Conservation (phyloP, 1,140 invertebrate genomes). For the Latrodectus geometricus region DNA sequence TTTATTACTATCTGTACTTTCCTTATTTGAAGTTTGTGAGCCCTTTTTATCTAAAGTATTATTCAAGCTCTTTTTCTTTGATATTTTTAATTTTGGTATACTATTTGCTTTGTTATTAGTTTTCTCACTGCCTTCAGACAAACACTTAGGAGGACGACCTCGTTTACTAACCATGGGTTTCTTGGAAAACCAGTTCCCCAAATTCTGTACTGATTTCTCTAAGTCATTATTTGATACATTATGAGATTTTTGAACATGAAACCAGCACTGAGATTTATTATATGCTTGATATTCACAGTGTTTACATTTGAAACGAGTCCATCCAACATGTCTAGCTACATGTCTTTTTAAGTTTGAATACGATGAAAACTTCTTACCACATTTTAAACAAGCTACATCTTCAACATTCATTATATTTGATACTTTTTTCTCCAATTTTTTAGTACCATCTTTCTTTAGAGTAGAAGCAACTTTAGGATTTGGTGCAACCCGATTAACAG, state of each 20-base stretch:
- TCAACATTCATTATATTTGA: constrained; percentile 66
- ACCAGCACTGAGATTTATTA: constrained; percentile 68
- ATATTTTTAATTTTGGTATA: constrained; percentile 36
- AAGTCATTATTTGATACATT: constrained; percentile 5
- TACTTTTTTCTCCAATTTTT: constrained; percentile 62
- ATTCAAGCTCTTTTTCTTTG: neutral
- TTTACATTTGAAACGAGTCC: constrained; percentile 70
- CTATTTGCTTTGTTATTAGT: constrained; percentile 11
- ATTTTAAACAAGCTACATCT: constrained; percentile 68
- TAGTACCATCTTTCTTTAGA: constrained; percentile 16
- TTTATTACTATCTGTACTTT: constrained; percentile 20
- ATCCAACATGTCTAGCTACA: constrained; percentile 69
- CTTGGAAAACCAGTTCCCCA: neutral
- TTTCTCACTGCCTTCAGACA: neutral
- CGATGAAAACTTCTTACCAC: constrained; percentile 66
- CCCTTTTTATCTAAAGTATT: neutral
- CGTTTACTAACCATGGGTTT: neutral
- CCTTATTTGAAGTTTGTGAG: neutral
- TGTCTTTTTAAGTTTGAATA: constrained; percentile 69
- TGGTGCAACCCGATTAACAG: constrained; percentile 41
- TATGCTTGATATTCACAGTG: constrained; percentile 68
- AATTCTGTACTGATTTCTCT: constrained; percentile 37
- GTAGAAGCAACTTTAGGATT: constrained; percentile 5
- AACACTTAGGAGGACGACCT: neutral
- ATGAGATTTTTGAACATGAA: constrained; percentile 67